These are phyloP conservation scores for Varecia variegata DNA, from an alignment of 2,797 vertebrate genomes.

Conservation along the genomic window DNA sequence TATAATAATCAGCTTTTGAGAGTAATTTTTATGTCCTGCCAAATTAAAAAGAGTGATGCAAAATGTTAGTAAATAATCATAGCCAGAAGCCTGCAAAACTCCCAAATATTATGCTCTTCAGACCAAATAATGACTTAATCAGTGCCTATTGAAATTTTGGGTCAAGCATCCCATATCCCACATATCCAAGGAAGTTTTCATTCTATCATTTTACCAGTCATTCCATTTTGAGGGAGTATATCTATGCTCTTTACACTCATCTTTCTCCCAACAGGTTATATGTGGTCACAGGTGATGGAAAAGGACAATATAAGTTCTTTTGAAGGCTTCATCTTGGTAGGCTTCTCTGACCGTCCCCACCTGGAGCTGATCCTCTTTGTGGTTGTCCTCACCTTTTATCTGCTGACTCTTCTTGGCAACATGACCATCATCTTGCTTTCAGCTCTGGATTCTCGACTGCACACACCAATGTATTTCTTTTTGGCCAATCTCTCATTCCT, in stretches of 20 bases:
- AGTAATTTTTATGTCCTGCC: background rate
- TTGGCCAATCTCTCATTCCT: conserved; percentile 66
- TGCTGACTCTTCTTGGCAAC: conserved; percentile 71
- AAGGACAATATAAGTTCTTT: conserved; percentile 41
- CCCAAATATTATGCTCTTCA: background rate
- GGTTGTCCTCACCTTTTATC: conserved; percentile 60
- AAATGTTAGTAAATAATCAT: background rate
- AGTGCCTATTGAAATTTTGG: background rate
- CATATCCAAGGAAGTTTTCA: background rate
- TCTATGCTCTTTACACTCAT: background rate
- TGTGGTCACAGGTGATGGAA: background rate
- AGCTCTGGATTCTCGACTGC: conserved; percentile 48
- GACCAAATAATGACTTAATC: background rate
- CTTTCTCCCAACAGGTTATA: background rate
- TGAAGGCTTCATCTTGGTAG: conserved; percentile 73
- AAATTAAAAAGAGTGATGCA: background rate
- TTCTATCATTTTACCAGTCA: background rate
- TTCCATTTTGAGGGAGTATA: background rate
- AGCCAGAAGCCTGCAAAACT: background rate
- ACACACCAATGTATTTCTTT: conserved; percentile 75
- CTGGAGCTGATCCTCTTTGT: conserved; percentile 66
- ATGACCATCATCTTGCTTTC: conserved; percentile 58
- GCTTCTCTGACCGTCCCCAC: conserved; percentile 69
- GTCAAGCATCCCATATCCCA: background rate
- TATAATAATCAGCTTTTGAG: background rate